A percentile compares a stretch with the other conserved stretches of the same genome.
Evolutionary conservation across 2,113 vertebrate genomes (phyloP).

Genomic region (Motacilla tschutschensis): DNA sequence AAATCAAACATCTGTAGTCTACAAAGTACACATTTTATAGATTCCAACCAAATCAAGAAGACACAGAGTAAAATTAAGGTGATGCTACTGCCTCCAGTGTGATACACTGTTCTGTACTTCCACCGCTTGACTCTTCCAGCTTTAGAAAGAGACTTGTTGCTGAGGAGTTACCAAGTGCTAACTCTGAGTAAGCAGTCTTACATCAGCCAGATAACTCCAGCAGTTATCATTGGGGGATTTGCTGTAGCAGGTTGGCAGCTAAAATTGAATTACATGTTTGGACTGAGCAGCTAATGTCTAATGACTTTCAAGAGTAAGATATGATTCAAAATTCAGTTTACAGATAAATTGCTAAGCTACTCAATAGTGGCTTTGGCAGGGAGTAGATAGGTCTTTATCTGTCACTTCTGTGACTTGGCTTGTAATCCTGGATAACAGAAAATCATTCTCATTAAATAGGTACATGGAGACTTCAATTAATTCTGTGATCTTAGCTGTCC

Average conservation of each 20-base stretch:
- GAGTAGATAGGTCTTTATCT: slow-evolving; percentile 62
- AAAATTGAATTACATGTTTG: slow-evolving; percentile 10
- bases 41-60: background rate
- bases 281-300: slow-evolving; percentile 10
- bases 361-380: slow-evolving; percentile 15
- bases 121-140: background rate
- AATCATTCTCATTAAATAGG: slow-evolving; percentile 70
- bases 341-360: slow-evolving; percentile 36
- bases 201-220: background rate
- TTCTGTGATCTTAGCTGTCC: slow-evolving; percentile 52
- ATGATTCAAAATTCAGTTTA: slow-evolving; percentile 50
- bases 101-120: background rate
- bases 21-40: background rate
- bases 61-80: background rate
- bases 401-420: slow-evolving; percentile 35
- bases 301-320: slow-evolving; percentile 50
- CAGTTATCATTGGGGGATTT: background rate
- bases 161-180: background rate
- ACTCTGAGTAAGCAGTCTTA: background rate
- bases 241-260: background rate
- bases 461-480: slow-evolving; percentile 57
- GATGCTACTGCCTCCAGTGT: background rate
- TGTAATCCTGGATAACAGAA: slow-evolving; percentile 62
- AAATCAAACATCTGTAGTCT: background rate
- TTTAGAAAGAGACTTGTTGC: background rate